Percentiles rank a stretch among this genome's conserved stretches.
phyloP scores from a whole-genome alignment of 2,888 invertebrate genomes.

The Cataglyphis rosenhaueri region DNA sequence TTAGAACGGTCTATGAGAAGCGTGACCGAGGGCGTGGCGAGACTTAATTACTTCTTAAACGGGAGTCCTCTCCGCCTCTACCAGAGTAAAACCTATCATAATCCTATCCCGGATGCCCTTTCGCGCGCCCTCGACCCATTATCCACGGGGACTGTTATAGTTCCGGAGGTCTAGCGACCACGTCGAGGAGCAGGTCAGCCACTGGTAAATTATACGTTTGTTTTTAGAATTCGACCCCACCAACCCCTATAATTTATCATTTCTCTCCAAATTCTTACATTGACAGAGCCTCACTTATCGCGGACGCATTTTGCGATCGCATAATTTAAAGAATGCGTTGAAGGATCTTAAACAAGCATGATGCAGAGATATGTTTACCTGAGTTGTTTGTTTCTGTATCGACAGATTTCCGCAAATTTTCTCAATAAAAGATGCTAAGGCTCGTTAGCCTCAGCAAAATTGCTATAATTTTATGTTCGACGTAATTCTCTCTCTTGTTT shows the following conservation, averaged over 20 bases:
- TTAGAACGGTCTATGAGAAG: conserved; percentile 71
- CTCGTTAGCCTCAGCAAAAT: not conserved
- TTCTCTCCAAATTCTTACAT: not conserved
- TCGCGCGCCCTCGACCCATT: conserved; percentile 69
- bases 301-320: not conserved
- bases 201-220: conserved; percentile 85
- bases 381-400: not conserved
- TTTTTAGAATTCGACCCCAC: conserved; percentile 76
- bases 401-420: not conserved
- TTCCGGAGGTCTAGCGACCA: conserved; percentile 71
- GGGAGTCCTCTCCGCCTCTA: conserved; percentile 84
- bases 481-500: not conserved
- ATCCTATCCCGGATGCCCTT: conserved; percentile 74
- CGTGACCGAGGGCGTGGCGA: conserved; percentile 82
- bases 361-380: not conserved
- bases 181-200: conserved; percentile 76
- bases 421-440: not conserved
- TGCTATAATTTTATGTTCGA: not conserved
- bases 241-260: conserved; percentile 79
- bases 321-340: not conserved
- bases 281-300: not conserved
- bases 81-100: conserved; percentile 84
- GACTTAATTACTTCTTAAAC: conserved; percentile 85
- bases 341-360: not conserved
- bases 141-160: conserved; percentile 67